phyloP scores from a whole-genome alignment of 2,888 invertebrate genomes.

The Apamea monoglypha region DNA sequence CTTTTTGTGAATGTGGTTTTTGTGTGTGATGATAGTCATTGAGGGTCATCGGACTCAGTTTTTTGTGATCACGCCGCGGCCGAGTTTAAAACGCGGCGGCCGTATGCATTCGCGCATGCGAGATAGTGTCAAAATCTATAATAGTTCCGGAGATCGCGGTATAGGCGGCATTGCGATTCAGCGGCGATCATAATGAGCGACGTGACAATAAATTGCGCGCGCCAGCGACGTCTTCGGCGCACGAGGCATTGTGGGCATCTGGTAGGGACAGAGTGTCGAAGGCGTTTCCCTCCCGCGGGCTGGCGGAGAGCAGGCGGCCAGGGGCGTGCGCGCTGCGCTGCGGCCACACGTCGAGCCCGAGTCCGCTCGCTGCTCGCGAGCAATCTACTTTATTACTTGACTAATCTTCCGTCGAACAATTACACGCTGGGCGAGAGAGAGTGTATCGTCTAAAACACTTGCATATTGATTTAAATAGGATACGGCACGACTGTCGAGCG shows the following conservation, averaged over 20 bases:
- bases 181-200: slow-evolving; percentile 75
- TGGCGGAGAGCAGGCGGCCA: slow-evolving; percentile 80
- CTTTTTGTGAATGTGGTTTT: slow-evolving; percentile 70
- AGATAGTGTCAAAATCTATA: slow-evolving; percentile 90
- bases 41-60: slow-evolving; percentile 85
- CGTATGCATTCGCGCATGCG: slow-evolving; percentile 90
- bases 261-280: slow-evolving; percentile 77
- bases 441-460: slow-evolving; percentile 74
- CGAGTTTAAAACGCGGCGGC: slow-evolving; percentile 89
- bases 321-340: slow-evolving; percentile 84
- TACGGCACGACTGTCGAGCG: slow-evolving; percentile 66
- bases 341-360: slow-evolving; percentile 82
- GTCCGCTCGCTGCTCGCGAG: slow-evolving; percentile 71
- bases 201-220: slow-evolving; percentile 75
- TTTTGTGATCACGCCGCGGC: slow-evolving; percentile 87
- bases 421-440: slow-evolving; percentile 77
- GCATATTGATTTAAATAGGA: slow-evolving; percentile 74
- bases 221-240: slow-evolving; percentile 78
- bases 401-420: slow-evolving; percentile 83
- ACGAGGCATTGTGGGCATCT: slow-evolving; percentile 82
- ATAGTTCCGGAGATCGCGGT: slow-evolving; percentile 85
- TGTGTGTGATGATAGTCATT: slow-evolving; percentile 74
- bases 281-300: slow-evolving; percentile 88
- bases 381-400: slow-evolving; percentile 85
- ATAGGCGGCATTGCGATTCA: slow-evolving; percentile 82